Evolutionary conservation across 2,797 vertebrate species (phyloP), one percentile per base, ranked within the genome.

Genomic region (Lithobates pipiens): DNA sequence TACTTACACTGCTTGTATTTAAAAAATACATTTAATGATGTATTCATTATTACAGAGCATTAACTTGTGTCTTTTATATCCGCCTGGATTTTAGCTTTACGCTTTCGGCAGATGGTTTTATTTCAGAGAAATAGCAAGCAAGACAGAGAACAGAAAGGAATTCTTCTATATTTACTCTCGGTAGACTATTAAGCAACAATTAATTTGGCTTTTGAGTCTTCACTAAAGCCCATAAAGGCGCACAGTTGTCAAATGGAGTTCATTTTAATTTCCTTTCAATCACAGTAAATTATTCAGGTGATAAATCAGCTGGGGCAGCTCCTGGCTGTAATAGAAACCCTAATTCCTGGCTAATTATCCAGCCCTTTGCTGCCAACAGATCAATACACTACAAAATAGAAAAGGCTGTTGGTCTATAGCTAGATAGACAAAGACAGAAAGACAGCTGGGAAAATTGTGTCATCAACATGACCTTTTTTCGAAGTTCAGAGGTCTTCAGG

Each of bases 261-360:
- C 96, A 97, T 99, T 97, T 97, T 96, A 97, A 98, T 98, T 98
- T 97, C 96, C 95, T 95, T 96, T 98, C 96, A 97, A 98, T 98
- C 97, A 96, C 96, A 96, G 96, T 96, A 95, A 95, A 97, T 98
- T 98, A 98, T 96, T 95, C 95, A 96, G 94, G 96, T 96, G 96
- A 99, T 99, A 98, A 97, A 99, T 99, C 97, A 98, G 95, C 93
- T 94, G 92, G 93, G 93, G 94, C 94, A 94, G 93, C 93, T 95
- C 95, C 94, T 94, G 93, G 91, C 94, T 94, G 93, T 95, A 95
- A 96, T 95, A 94, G 95, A 95, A 95, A 95, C 94, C 94, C 96
- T 96, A 97, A 96, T 94, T 96, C 95, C 95, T 95, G 94, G 92
- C 96, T 96, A 96, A 96, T 96, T 96, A 96, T 95, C 95, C 93